Evolutionary conservation across 2,113 vertebrate genomes (phyloP).

Genomic region (Phyllostomus discolor): DNA sequence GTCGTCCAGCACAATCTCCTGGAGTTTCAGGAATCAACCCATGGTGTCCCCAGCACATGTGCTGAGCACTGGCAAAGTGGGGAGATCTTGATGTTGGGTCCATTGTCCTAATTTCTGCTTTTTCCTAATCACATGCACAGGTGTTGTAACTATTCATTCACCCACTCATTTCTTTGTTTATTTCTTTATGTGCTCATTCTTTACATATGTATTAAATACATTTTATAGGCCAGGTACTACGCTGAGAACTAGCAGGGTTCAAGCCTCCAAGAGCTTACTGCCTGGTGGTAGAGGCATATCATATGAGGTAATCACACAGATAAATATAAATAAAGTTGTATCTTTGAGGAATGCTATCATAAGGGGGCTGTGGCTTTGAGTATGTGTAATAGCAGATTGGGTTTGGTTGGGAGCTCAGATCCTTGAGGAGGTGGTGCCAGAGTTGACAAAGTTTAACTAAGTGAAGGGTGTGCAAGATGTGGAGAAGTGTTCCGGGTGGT

Average conservation of each 20-base stretch:
- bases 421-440: not conserved
- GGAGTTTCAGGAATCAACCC: not conserved
- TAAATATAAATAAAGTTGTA: not conserved
- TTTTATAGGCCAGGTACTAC: not conserved
- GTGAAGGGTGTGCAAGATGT: not conserved
- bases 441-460: not conserved
- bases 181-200: not conserved
- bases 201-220: not conserved
- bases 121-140: not conserved
- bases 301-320: not conserved
- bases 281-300: not conserved
- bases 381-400: not conserved
- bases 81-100: not conserved
- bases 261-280: not conserved
- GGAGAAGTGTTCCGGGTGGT: not conserved
- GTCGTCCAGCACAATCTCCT: not conserved
- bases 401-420: not conserved
- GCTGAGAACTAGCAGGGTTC: not conserved
- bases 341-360: not conserved
- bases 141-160: not conserved
- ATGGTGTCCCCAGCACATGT: fast-evolving
- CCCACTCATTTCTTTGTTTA: not conserved
- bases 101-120: not conserved
- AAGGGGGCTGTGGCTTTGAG: not conserved
- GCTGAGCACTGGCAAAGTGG: not conserved